Percentiles rank a stretch among this genome's conserved stretches.
Conservation (phyloP, 2,888 invertebrate genomes). For the Parnassius apollo region DNA sequence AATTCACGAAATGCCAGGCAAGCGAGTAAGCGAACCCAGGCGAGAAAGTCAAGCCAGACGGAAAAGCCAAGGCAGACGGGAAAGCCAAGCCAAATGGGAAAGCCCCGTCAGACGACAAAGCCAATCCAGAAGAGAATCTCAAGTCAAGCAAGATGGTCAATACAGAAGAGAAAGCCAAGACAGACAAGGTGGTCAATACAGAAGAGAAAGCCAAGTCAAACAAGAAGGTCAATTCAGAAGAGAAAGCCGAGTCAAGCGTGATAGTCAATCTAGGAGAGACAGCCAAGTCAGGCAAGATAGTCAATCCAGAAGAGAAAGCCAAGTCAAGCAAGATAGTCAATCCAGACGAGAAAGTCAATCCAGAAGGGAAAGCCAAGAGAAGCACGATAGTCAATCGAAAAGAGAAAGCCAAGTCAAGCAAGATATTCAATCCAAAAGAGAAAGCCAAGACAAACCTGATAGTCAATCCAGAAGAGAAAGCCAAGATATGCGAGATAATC, state of each 20-base stretch:
- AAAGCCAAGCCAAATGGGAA: neutral
- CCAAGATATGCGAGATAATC: neutral
- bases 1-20: neutral
- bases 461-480: neutral
- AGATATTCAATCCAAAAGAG: neutral
- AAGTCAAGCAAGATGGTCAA: neutral
- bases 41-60: neutral
- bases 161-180: too few species aligned
- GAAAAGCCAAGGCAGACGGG: conserved; percentile 3
- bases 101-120: too few species aligned
- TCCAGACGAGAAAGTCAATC: neutral
- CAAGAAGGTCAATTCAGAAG: too few species aligned
- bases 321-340: neutral
- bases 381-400: neutral
- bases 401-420: conserved; percentile 1
- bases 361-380: neutral
- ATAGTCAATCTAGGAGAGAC: neutral
- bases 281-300: neutral
- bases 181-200: too few species aligned
- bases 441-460: neutral
- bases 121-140: neutral
- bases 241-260: neutral
- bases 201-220: too few species aligned
- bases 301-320: neutral
- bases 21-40: neutral